Evolutionary conservation across 2,888 invertebrate genomes (phyloP), one percentile per base, ranked within the genome.

Genomic region (Linyphia triangularis): DNA sequence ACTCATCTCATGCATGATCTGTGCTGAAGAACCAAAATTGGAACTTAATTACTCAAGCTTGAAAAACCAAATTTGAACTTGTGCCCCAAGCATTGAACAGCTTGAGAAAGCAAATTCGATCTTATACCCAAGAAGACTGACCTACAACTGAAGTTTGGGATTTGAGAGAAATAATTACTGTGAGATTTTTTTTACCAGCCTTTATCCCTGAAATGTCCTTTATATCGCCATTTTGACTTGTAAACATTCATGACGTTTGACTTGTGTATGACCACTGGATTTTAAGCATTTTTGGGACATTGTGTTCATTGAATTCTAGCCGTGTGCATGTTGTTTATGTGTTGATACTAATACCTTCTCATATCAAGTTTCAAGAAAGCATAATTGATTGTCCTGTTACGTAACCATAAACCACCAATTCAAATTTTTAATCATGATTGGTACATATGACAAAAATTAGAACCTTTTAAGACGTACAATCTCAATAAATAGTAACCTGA

Each of bases 191-290:
- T 37, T 69, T 69, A 26, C 16, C 28, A 63, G 26, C 26, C 26
- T 63, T 28, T 40, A 30, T 69, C 37, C 7, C 33, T 22, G n/a
- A 24, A 69, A 69, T 69, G 67, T 33, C 67, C 13, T 69, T 69
- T 69, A 33, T 37, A 69, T 69, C 37, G 22, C 67, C 22, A 7
- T 69, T 69, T 69, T 33, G 67, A 69, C 26, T 30, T 69, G 37
- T 37, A 33, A 13, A 37, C 10, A 33, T 22, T 37, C 67, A 33
- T 37, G n/a, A 33, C 37, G 22, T 33, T 65, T 6, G 10, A n/a
- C 22, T n/a, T 30, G 24, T 30, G 33, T 10, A 1, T 24, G 24
- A 28, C 65, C 5, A 30, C 30, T 16, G 30, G 30, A 65, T 28
- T 30, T 65, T 30, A 19, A 22, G 59, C 0, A n/a, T 40, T 40